Evolutionary conservation across 2,888 invertebrate genomes (phyloP), one percentile per base, ranked within the genome.

Genomic region (Idaea biselata): DNA sequence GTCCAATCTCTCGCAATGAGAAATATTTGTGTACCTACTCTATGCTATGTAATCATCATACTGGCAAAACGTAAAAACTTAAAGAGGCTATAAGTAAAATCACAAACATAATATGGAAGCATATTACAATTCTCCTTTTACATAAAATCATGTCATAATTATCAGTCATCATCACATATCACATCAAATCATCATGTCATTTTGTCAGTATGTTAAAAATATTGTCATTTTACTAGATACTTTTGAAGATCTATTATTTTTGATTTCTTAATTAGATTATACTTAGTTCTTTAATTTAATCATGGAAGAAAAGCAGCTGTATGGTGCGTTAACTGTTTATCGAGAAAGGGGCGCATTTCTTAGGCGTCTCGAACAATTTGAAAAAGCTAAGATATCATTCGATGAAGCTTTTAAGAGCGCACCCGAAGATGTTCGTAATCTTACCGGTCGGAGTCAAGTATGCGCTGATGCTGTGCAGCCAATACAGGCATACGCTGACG

Each of bases 401-500:
- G 91, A 91, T 72, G 89, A 91, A 69, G 91, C 91, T 0, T 89
- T 80, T 64, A 82, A 74, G 54, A 83, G 73, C 57, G 73, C 77
- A 1, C 76, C 89, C 11, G 86, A 89, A 16, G 88, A 92, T 65
- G 87, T 91, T 2, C 80, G 83, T 3, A 87, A 81, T 61, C 83
- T 92, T 8, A 84, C 82, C 0, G 91, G 92, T 0, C 84, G 90
- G 63, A 91, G 91, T 62, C 89, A 87, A 69, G 89, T 90, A 0
- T 90, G 90, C 60, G 83, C 89, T 1, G 90, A 91, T 59, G 91
- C 91, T 1, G 87, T 91, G 18, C 81, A 86, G 67, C 90, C 91
- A 0, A 76, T 82, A 16, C 91, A 91, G 66, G 91, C 92, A 0
- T 91, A 83, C 65, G 74, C 86, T 1, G 90, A 91, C 68, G 92